Percentiles rank a stretch among this genome's conserved stretches.
These are phyloP conservation scores for Colletes collaris DNA, from an alignment of 2,888 invertebrate genomes.

Conservation along the genomic window DNA sequence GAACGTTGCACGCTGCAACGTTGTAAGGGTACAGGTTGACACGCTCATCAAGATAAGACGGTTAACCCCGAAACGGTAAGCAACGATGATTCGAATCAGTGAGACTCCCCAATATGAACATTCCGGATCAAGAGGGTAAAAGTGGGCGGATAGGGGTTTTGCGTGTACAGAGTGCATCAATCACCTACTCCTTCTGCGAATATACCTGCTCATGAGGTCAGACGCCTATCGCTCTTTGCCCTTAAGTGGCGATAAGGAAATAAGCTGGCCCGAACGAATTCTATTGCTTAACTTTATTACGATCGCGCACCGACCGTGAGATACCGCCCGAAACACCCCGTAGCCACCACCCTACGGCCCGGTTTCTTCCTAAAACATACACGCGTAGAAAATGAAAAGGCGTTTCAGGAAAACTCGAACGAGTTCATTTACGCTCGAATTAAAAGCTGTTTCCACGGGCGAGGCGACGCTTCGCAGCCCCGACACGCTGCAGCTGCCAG, in stretches of 20 bases:
- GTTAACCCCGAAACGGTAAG: constrained; percentile 41
- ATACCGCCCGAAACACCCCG: constrained; percentile 24
- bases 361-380: too few species aligned
- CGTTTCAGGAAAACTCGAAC: background rate
- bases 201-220: constrained; percentile 74
- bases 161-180: constrained; percentile 79
- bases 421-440: background rate
- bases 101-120: constrained; percentile 67
- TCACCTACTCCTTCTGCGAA: constrained; percentile 73
- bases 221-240: constrained; percentile 76
- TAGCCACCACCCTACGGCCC: too few species aligned
- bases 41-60: constrained; percentile 34
- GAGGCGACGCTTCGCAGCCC: background rate
- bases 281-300: constrained; percentile 66
- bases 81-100: constrained; percentile 52
- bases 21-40: constrained; percentile 25
- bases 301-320: constrained; percentile 19
- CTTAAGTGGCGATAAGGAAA: constrained; percentile 78
- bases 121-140: constrained; percentile 64
- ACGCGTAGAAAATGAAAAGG: background rate
- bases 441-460: background rate
- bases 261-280: constrained; percentile 68
- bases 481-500: background rate
- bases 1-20: constrained; percentile 6
- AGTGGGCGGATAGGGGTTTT: constrained; percentile 67